Conservation (phyloP, 2,888 invertebrate species). For the Drosophila demipolita region DNA sequence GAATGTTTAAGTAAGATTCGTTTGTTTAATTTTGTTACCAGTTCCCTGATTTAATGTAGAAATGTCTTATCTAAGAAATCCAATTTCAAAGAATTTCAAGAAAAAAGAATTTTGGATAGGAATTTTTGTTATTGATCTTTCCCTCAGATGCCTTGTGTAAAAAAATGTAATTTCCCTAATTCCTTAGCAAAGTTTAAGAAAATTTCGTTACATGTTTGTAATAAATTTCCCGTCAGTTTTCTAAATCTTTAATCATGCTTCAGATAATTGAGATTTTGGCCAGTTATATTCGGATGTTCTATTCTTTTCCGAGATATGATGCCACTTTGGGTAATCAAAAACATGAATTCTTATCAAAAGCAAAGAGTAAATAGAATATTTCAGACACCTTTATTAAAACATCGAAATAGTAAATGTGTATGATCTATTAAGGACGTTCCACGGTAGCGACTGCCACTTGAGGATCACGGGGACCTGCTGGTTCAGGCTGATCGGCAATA, state of each 20-base stretch:
- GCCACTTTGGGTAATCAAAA: not conserved
- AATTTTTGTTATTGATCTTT: not conserved
- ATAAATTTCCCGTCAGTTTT: not conserved
- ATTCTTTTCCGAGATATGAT: not conserved
- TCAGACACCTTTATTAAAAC: slow-evolving; percentile 41
- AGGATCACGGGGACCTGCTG: slow-evolving; percentile 84
- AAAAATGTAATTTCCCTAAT: not conserved
- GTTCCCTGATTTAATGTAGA: not conserved
- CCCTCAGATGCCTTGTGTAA: not conserved
- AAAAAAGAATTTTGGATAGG: not conserved
- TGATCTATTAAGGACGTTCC: slow-evolving; percentile 61
- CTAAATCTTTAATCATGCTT: not conserved
- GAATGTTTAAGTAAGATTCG: not conserved
- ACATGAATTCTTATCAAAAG: not conserved
- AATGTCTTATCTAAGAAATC: not conserved
- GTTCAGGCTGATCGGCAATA: slow-evolving; percentile 75
- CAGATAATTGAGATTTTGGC: not conserved
- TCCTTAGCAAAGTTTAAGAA: not conserved
- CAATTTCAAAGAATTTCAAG: not conserved
- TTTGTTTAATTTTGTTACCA: slow-evolving; percentile 5
- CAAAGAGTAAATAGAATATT: slow-evolving; percentile 1
- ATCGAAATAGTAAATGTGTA: slow-evolving; percentile 12
- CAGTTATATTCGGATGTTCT: not conserved
- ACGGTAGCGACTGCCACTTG: slow-evolving; percentile 85
- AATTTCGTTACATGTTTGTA: not conserved